Evolutionary conservation across 1,140 invertebrate genomes (phyloP), one percentile per base, ranked within the genome.

Genomic region (Latrodectus geometricus): DNA sequence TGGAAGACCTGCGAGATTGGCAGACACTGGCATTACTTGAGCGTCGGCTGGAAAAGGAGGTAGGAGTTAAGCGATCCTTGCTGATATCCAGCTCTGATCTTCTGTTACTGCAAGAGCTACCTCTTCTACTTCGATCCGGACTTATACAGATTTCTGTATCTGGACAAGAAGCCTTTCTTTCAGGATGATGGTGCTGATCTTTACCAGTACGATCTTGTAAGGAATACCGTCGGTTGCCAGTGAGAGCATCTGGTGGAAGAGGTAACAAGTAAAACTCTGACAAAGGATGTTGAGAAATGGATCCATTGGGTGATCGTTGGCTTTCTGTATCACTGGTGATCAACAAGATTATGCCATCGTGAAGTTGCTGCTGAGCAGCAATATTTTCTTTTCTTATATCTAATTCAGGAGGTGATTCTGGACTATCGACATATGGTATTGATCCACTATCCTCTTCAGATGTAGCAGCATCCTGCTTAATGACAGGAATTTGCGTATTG

Each of bases 191-290:
- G 17, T 86, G 85, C 20, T 87, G 69, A 48, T 74, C 35, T 20
- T 70, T 78, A 15, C 70, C 81, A 11, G 35, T 14, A 17, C 56
- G 54, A 21, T 77, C 74, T 61, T 86, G 83, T 23, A 86, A 66
- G 49, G 83, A 86, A 65, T 77, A 78, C 17, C 83, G n/a, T 48
- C 83, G n/a, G 15, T 84, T 84, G 12, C 70, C 56, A 50, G 70
- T 54, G 56, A 76, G 21, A 11, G 83, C 83, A 66, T 86, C 83
- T 49, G 35, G 83, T 9, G 83, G 74, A 21, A 86, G 11, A 12
- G 83, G 83, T 20, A 86, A 61, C 61, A 86, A 73, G 54, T 86
- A 86, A 73, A 77, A 86, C 75, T 86, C 83, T 4, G 83, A 86
- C 11, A 86, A 23, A 8, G 74, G 83, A 23, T 86, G 83, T 21